Conservation (phyloP, 1,140 invertebrate genomes). For the Doryteuthis pealeii region DNA sequence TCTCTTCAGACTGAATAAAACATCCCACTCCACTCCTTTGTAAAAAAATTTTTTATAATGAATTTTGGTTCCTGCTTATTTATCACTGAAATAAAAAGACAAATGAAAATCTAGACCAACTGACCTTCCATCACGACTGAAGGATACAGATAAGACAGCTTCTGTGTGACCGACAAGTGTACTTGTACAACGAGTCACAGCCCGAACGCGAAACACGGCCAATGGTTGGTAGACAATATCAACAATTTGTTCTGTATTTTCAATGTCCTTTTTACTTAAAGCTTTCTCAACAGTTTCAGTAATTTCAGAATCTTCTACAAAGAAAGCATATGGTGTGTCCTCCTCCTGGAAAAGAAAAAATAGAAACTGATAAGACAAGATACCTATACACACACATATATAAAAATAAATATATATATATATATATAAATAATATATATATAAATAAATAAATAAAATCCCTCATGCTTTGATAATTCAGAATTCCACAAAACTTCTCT, state of each 20-base stretch:
- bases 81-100: too few relatives aligned
- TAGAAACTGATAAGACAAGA: slow-evolving; percentile 9
- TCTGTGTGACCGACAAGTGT: slow-evolving; percentile 93
- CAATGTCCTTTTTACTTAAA: slow-evolving; percentile 66
- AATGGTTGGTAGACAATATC: slow-evolving; percentile 96
- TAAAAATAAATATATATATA: too few relatives aligned
- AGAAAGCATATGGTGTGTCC: slow-evolving; percentile 79
- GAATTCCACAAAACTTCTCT: too few relatives aligned
- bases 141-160: slow-evolving; percentile 89
- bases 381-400: too few relatives aligned
- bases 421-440: slow-evolving; percentile 3
- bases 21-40: too few relatives aligned
- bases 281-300: slow-evolving; percentile 72
- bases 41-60: too few relatives aligned
- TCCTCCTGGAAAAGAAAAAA: slow-evolving; percentile 47
- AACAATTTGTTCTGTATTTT: slow-evolving; percentile 67
- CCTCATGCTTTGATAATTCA: too few relatives aligned
- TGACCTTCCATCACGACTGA: slow-evolving; percentile 85
- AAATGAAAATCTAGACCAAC: too few relatives aligned
- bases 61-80: too few relatives aligned
- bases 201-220: slow-evolving; percentile 80
- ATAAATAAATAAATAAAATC: too few relatives aligned
- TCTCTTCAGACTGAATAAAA: too few relatives aligned
- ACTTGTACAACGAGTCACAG: slow-evolving; percentile 65
- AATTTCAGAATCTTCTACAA: slow-evolving; percentile 84